These are phyloP conservation scores for Spermophilus dauricus DNA, from an alignment of 2,113 vertebrate genomes.

Conservation along the genomic window DNA sequence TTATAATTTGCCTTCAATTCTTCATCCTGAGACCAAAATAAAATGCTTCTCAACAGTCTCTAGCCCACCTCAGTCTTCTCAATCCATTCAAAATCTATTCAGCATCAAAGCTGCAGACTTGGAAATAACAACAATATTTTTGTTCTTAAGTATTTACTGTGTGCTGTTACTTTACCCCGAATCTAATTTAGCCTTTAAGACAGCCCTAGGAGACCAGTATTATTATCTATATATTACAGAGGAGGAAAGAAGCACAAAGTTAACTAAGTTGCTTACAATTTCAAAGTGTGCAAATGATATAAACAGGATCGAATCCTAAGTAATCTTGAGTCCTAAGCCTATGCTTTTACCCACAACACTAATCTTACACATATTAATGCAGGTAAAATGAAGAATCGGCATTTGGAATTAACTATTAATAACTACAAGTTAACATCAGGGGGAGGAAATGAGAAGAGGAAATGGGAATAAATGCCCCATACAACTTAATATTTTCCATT, in stretches of 20 bases:
- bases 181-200: background rate
- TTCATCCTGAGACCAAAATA: background rate
- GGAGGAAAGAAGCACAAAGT: background rate
- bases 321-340: background rate
- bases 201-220: background rate
- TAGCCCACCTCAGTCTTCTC: background rate
- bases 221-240: constrained; percentile 30
- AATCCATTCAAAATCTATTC: background rate
- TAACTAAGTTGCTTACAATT: constrained; percentile 55
- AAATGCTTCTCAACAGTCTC: constrained; percentile 15
- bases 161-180: background rate
- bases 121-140: background rate
- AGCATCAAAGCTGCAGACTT: background rate
- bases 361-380: background rate
- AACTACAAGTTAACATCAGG: constrained; percentile 40
- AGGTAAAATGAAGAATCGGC: constrained; percentile 30
- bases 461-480: background rate
- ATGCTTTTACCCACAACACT: background rate
- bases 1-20: constrained; percentile 48
- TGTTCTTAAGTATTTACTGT: background rate
- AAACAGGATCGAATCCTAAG: background rate
- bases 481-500: constrained; percentile 41
- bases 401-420: constrained; percentile 34
- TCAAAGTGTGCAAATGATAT: constrained; percentile 42
- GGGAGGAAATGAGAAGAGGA: background rate